These are phyloP conservation scores for Tinea pellionella DNA, from an alignment of 2,888 invertebrate species.

Conservation along the genomic window DNA sequence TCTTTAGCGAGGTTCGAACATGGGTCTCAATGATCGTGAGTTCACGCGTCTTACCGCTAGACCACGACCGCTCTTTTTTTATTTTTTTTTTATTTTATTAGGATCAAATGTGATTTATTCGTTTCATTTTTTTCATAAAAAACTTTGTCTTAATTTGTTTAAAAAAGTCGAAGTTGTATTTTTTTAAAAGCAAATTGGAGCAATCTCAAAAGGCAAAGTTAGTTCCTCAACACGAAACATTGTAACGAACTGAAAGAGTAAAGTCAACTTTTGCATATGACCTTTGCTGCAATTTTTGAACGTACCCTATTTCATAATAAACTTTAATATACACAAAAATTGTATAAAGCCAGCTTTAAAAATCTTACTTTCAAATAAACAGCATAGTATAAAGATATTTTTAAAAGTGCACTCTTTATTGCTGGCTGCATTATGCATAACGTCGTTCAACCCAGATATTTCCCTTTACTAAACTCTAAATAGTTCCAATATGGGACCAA, in stretches of 20 bases:
- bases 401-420: constrained; percentile 8
- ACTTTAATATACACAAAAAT: neutral
- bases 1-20: too few species aligned
- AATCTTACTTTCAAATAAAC: constrained; percentile 13
- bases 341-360: constrained; percentile 4
- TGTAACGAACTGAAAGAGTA: neutral
- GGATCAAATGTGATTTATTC: too few species aligned
- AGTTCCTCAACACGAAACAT: neutral
- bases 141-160: too few species aligned
- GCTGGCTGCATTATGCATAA: constrained; percentile 9
- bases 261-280: neutral
- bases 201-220: neutral
- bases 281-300: neutral
- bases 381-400: constrained; percentile 9
- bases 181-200: neutral
- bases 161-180: neutral
- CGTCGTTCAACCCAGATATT: neutral
- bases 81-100: too few species aligned
- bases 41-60: too few species aligned
- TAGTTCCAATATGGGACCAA: neutral
- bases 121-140: too few species aligned
- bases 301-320: neutral
- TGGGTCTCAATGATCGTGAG: too few species aligned
- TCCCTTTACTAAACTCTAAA: neutral
- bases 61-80: too few species aligned